These are phyloP conservation scores for Vombatus ursinus DNA, from an alignment of 2,113 vertebrate genomes.

Conservation along the genomic window DNA sequence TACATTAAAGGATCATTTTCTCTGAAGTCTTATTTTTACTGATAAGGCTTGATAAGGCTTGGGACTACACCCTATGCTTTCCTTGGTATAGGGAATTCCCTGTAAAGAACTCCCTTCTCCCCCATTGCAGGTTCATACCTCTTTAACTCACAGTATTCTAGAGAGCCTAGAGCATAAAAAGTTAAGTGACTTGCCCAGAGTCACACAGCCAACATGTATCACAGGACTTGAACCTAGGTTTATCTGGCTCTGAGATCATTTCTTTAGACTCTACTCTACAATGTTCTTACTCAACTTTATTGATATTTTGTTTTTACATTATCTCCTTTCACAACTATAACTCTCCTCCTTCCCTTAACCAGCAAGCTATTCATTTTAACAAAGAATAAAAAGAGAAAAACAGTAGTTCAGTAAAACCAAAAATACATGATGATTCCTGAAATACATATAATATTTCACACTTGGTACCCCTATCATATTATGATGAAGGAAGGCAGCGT, in stretches of 20 bases:
- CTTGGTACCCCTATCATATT: neutral
- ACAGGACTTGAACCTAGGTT: neutral
- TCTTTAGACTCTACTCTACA: neutral
- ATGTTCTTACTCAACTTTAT: neutral
- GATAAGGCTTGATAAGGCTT: too few species aligned
- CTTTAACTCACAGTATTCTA: neutral
- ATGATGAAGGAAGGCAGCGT: neutral
- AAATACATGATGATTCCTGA: neutral
- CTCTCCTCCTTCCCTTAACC: neutral
- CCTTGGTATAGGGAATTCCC: neutral
- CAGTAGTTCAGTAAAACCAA: neutral
- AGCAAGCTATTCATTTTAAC: neutral
- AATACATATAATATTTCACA: neutral
- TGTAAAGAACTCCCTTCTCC: neutral
- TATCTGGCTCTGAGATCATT: neutral
- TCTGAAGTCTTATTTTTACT: neutral
- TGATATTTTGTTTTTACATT: neutral
- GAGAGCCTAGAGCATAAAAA: neutral
- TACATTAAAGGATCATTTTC: neutral
- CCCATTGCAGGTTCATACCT: neutral
- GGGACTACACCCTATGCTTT: neutral
- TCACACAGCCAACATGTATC: neutral
- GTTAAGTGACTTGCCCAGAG: neutral
- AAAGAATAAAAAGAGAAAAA: neutral
- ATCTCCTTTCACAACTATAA: neutral